Evolutionary conservation across 1,140 invertebrate species (phyloP), one percentile per base, ranked within the genome.

Genomic region (Portunus trituberculatus): DNA sequence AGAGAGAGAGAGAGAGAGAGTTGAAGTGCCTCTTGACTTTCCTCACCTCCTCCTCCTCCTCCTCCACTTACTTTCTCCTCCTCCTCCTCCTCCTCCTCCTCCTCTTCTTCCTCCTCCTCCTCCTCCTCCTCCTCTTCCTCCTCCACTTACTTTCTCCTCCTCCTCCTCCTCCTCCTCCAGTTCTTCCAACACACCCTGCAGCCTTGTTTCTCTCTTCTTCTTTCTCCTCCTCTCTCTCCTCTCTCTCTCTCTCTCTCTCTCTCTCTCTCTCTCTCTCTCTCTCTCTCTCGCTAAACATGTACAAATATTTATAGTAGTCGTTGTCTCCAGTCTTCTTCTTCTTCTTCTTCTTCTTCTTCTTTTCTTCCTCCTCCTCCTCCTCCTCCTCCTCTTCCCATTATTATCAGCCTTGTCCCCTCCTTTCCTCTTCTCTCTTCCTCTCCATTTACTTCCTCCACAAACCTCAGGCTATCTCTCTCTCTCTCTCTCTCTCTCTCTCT

Each of bases 191-290:
- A 4, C 6, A 45, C 88, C 7, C 31, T 90, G 14, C 4, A 12
- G 31, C 14, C 39, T 52, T 46, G 32, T 48, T 28, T 25, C 20
- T 28, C 2, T 46, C 20, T 39, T 25, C 87, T 90, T 6, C 25
- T 14, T 52, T 16, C n/a, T n/a, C 67, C 20, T n/a, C 25, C 12
- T 32, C 39, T 90, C 4, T 88, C 4, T 88, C n/a, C 20, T 25
- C n/a, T 76, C 67, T 76, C 16, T 31, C 88, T 90, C 10, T 88
- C 16, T 88, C n/a, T 32, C 16, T 28, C 86, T 88, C 16, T 32
- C 86, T 88, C 45, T 32, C 32, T 45, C 29, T 89, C 87, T 89
- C 32, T 89, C 29, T 89, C 52, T 28, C 67, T 76, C n/a, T n/a
- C 67, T 76, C 67, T 76, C 67, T n/a, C 67, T 76, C 0, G 4